A percentile compares a stretch with the other conserved stretches of the same genome.
Conservation (phyloP, 2,113 vertebrate genomes). For the Solenodon paradoxus region DNA sequence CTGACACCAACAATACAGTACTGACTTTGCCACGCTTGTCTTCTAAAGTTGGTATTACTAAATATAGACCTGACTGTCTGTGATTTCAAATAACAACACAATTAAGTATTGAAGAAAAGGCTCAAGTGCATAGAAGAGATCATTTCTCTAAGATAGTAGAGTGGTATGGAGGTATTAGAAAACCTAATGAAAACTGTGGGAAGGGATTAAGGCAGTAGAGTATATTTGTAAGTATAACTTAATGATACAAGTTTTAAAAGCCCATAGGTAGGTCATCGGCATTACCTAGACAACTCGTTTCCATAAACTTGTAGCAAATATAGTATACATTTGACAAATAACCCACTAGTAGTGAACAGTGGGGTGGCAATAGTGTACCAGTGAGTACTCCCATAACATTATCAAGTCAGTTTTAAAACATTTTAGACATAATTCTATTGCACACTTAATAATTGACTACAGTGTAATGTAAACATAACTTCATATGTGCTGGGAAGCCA, state of each 20-base stretch:
- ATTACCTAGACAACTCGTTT: neutral
- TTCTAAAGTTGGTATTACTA: neutral
- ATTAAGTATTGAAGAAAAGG: neutral
- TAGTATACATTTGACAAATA: neutral
- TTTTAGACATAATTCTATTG: neutral
- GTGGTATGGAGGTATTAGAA: neutral
- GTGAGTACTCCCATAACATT: neutral
- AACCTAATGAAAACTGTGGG: neutral
- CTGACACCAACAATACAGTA: neutral
- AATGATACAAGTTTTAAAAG: neutral
- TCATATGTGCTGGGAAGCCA: neutral
- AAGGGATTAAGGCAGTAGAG: neutral
- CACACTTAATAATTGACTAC: too few relatives aligned
- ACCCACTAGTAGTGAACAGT: neutral
- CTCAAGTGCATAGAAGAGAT: neutral
- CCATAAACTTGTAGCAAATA: neutral
- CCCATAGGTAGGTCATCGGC: neutral
- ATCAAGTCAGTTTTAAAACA: neutral
- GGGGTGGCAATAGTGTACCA: neutral
- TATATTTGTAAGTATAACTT: neutral
- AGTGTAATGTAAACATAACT: too few relatives aligned
- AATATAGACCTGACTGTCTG: neutral
- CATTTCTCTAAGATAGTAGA: slow-evolving; percentile 13
- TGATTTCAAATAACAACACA: neutral
- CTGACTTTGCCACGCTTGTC: neutral